These are phyloP conservation scores for Phrynocephalus forsythii DNA, from an alignment of 2,797 vertebrate genomes.

Conservation along the genomic window DNA sequence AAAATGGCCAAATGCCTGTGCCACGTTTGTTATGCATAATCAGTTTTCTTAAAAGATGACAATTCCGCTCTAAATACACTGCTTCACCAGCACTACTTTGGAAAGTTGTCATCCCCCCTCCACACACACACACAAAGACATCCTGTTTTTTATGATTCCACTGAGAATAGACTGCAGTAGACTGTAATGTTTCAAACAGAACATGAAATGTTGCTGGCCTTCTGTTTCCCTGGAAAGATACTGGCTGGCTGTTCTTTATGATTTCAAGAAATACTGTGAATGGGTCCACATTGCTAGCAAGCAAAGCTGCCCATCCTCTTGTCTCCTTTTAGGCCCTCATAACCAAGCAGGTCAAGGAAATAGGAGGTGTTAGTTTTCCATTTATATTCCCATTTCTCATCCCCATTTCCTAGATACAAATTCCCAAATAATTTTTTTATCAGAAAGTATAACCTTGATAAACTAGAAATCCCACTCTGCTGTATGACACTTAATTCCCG, in stretches of 20 bases:
- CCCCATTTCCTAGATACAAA: neutral
- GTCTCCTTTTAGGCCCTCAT: neutral
- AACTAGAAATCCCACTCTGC: neutral
- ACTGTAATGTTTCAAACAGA: neutral
- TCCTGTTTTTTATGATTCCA: neutral
- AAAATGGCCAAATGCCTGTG: slow-evolving; percentile 43
- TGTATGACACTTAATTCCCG: neutral
- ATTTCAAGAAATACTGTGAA: neutral
- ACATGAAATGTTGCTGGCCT: no score
- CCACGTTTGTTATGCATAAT: slow-evolving; percentile 49
- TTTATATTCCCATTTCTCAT: no score
- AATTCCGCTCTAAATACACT: slow-evolving; percentile 49
- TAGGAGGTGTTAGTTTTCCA: neutral
- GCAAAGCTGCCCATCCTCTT: neutral
- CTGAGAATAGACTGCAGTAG: neutral
- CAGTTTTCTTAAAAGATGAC: slow-evolving; percentile 29
- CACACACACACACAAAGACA: neutral
- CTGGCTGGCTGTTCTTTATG: neutral
- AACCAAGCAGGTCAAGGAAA: neutral
- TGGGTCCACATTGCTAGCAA: neutral
- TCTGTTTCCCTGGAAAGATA: neutral
- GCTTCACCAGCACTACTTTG: slow-evolving; percentile 24
- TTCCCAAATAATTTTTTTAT: neutral
- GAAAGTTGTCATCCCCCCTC: neutral
- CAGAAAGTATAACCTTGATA: neutral